Evolutionary conservation across 2,113 vertebrate species (phyloP).

Genomic region (Scomber japonicus): DNA sequence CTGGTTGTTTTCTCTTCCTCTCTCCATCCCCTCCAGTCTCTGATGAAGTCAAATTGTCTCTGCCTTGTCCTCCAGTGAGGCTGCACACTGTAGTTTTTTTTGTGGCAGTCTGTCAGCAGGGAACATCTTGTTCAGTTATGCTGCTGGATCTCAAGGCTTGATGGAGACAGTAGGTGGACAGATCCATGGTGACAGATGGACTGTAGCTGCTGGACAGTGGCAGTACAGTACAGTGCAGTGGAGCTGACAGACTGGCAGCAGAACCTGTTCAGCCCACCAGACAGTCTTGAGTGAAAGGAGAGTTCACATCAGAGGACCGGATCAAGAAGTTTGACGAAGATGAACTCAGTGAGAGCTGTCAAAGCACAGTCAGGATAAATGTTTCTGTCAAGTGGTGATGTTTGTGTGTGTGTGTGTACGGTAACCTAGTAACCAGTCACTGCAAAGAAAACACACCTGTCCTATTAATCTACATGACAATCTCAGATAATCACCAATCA

Average conservation of each 20-base stretch:
- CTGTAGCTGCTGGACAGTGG: slow-evolving; percentile 46
- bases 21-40: background rate
- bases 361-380: slow-evolving; percentile 4
- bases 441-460: slow-evolving; percentile 6
- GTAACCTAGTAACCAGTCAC: background rate
- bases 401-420: background rate
- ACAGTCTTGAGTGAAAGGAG: background rate
- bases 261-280: background rate
- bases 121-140: slow-evolving; percentile 45
- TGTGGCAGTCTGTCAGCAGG: slow-evolving; percentile 30
- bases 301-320: slow-evolving; percentile 12
- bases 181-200: slow-evolving; percentile 57
- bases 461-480: background rate
- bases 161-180: slow-evolving; percentile 50
- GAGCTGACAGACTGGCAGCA: slow-evolving; percentile 26
- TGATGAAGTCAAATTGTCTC: slow-evolving; percentile 41
- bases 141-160: slow-evolving; percentile 33
- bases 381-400: background rate
- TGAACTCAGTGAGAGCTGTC: background rate
- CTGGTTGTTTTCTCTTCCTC: slow-evolving; percentile 20
- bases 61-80: background rate
- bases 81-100: background rate
- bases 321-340: slow-evolving; percentile 8
- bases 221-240: slow-evolving; percentile 24
- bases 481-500: no score